Percentiles rank a stretch among this genome's conserved stretches.
These are phyloP conservation scores for Drosophila nigricruria DNA, from an alignment of 2,888 invertebrate genomes.

Conservation along the genomic window DNA sequence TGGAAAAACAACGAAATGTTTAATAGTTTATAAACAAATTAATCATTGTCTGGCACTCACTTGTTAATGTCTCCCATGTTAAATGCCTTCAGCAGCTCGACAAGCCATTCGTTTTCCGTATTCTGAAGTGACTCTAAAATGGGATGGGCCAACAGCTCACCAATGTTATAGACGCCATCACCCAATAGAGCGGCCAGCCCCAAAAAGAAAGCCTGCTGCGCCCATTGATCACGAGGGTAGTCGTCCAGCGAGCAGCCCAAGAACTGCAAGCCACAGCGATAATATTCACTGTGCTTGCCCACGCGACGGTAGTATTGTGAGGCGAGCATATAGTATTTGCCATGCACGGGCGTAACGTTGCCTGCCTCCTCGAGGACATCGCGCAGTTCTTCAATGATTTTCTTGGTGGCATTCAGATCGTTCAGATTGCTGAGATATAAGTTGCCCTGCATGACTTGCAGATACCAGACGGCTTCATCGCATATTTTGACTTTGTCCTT, in stretches of 20 bases:
- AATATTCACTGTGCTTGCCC: constrained; percentile 97
- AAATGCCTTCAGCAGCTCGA: constrained; percentile 94
- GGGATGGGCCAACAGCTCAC: constrained; percentile 97
- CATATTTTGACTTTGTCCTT: constrained; percentile 94
- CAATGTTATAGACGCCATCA: constrained; percentile 98
- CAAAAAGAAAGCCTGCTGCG: constrained; percentile 94
- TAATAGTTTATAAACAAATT: too few relatives aligned
- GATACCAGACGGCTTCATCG: constrained; percentile 92
- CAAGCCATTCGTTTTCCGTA: constrained; percentile 94
- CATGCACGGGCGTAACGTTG: constrained; percentile 97
- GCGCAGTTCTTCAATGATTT: constrained; percentile 94
- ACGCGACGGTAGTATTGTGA: constrained; percentile 93
- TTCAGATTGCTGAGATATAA: constrained; percentile 91
- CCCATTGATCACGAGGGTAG: constrained; percentile 88
- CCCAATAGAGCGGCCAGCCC: constrained; percentile 97
- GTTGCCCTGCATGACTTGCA: constrained; percentile 91
- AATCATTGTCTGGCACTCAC: constrained; percentile 70
- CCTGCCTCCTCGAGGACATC: constrained; percentile 94
- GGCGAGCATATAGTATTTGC: constrained; percentile 96
- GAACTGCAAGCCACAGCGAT: constrained; percentile 95
- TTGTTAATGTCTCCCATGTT: constrained; percentile 93
- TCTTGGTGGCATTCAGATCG: constrained; percentile 92
- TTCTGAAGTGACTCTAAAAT: constrained; percentile 93
- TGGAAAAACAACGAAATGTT: too few relatives aligned
- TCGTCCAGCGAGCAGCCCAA: constrained; percentile 91